phyloP scores from a whole-genome alignment of 2,113 vertebrate genomes.

The Lampris incognitus region DNA sequence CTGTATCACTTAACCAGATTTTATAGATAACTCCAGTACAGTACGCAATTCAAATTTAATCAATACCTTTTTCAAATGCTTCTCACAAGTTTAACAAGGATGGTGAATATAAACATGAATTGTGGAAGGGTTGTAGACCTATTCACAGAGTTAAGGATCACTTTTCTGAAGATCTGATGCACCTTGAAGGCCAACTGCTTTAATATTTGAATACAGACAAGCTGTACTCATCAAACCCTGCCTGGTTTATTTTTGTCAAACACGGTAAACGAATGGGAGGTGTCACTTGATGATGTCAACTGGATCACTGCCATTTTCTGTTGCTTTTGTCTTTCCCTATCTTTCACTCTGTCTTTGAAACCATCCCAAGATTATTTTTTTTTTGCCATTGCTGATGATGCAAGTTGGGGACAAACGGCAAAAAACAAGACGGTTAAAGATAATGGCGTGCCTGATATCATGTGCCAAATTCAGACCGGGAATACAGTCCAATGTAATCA shows the following conservation, averaged over 20 bases:
- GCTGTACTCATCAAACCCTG: conserved; percentile 31
- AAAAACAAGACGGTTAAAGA: conserved; percentile 9
- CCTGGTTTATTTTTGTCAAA: conserved; percentile 54
- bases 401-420: conserved; percentile 6
- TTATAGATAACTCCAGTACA: background rate
- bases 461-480: background rate
- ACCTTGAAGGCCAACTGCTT: conserved; percentile 72
- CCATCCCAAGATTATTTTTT: background rate
- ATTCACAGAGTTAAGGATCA: conserved; percentile 63
- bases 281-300: conserved; percentile 51
- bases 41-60: conserved; percentile 33
- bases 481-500: background rate
- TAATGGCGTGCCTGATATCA: background rate
- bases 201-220: conserved; percentile 64
- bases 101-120: conserved; percentile 75
- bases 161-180: conserved; percentile 60
- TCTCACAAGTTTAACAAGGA: conserved; percentile 59
- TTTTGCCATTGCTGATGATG: conserved; percentile 4
- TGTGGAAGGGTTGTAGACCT: conserved; percentile 64
- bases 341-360: conserved; percentile 16
- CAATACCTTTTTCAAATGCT: conserved; percentile 12
- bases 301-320: conserved; percentile 79
- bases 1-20: conserved; percentile 17
- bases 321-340: conserved; percentile 48
- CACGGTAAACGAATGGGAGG: conserved; percentile 31